A percentile compares a stretch with the other conserved stretches of the same genome.
Conservation (phyloP, 2,797 vertebrate genomes). For the Serranus cabrilla region DNA sequence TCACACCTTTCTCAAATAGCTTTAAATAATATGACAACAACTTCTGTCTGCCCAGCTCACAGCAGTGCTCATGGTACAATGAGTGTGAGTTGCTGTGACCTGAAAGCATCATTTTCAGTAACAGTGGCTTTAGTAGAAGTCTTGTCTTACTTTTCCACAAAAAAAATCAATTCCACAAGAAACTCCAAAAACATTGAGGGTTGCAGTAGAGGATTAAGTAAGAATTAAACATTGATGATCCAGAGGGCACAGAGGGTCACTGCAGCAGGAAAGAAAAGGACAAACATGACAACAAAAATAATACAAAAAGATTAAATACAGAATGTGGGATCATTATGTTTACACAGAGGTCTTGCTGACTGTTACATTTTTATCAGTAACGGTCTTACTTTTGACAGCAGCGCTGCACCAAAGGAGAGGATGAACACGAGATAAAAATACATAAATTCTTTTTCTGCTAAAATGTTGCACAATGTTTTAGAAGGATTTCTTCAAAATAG, state of each 20-base stretch:
- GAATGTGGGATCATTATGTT: neutral
- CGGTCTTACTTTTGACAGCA: slow-evolving; percentile 14
- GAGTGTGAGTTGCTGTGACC: slow-evolving; percentile 11
- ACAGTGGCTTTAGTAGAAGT: neutral
- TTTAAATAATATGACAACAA: slow-evolving; percentile 47
- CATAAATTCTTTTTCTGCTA: neutral
- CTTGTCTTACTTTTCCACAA: neutral
- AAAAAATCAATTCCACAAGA: neutral
- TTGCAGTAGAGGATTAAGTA: slow-evolving; percentile 17
- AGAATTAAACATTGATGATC: slow-evolving; percentile 40
- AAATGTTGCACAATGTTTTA: neutral
- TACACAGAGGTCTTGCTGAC: neutral
- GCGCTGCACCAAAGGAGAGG: neutral
- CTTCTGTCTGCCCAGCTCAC: neutral
- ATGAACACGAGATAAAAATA: neutral
- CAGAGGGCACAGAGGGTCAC: slow-evolving; percentile 3
- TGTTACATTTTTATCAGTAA: slow-evolving; percentile 11
- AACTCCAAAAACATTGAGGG: slow-evolving; percentile 10
- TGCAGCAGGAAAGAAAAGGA: slow-evolving; percentile 3
- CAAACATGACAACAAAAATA: slow-evolving; percentile 8
- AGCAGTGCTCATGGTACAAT: neutral
- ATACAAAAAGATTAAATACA: slow-evolving; percentile 17
- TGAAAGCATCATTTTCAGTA: slow-evolving; percentile 32
- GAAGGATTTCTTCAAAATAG: too few species aligned
- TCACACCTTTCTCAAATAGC: slow-evolving; percentile 33